phyloP scores from a whole-genome alignment of 2,888 invertebrate species.

The Drosophila monieri region DNA sequence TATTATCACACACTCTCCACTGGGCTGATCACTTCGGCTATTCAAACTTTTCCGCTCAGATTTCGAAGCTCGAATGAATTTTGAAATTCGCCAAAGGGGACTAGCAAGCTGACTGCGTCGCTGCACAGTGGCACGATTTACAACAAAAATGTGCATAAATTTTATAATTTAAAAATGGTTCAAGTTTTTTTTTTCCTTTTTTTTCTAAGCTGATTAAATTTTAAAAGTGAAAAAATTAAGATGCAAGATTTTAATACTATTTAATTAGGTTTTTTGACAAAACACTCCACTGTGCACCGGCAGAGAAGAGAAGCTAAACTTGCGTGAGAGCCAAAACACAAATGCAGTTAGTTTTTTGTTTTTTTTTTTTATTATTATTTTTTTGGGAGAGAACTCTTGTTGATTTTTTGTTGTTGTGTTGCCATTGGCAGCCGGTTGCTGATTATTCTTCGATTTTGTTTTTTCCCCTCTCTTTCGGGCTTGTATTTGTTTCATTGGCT shows the following conservation, averaged over 20 bases:
- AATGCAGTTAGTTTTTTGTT: background rate
- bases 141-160: no score
- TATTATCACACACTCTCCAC: slow-evolving; percentile 16
- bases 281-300: no score
- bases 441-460: slow-evolving; percentile 15
- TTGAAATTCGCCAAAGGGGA: slow-evolving; percentile 17
- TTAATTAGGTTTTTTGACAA: no score
- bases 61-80: slow-evolving; percentile 63
- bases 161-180: no score
- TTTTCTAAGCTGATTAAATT: no score
- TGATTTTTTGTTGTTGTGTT: slow-evolving; percentile 72
- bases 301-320: background rate
- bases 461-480: slow-evolving; percentile 19
- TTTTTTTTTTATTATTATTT: background rate
- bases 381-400: slow-evolving; percentile 58
- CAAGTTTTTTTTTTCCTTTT: no score
- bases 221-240: no score
- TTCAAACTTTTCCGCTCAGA: slow-evolving; percentile 3
- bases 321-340: slow-evolving; percentile 7
- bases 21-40: background rate
- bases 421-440: slow-evolving; percentile 74
- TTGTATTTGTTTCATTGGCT: slow-evolving; percentile 60
- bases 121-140: no score
- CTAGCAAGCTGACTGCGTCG: slow-evolving; percentile 11
- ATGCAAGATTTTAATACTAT: no score